Evolutionary conservation across 2,113 vertebrate species (phyloP), one percentile per base, ranked within the genome.

Genomic region (Chaenogobius annularis): DNA sequence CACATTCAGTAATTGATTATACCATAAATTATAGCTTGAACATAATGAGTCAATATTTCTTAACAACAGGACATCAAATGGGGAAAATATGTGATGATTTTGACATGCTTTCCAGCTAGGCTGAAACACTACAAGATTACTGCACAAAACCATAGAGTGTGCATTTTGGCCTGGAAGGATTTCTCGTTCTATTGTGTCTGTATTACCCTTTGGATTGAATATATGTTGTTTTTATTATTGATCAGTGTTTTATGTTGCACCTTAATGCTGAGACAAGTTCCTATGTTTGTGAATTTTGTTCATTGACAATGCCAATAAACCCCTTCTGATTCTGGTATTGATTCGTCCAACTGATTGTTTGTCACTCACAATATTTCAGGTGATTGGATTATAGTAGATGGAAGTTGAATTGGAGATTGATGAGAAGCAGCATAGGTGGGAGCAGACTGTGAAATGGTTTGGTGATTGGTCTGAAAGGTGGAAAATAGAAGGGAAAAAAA

Each of bases 401-500:
- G 75, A 79, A 81, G 43, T 54, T 78, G 54, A 48, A 83, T 73
- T 68, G 62, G 70, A 50, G 69, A 74, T 10, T 44, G 15, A 77
- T 54, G 43, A 80, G 65, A 2, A 26, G 62, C 23, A 20, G 43
- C 26, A 48, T 50, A 72, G 72, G 61, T 71, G 68, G 23, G 20
- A 23, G 22, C 11, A 14, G 31, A 66, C 37, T 58, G 65, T 75
- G 48, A 69, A 72, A 69, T 69, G 68, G 54, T 66, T 74, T 71
- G 77, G 63, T 77, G 80, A 87, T 82, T 55, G 79, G 72, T 66
- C 67, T 71, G 71, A 75, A 72, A 79, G 72, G 83, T 76, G 71
- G 73, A 81, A 85, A 85, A 81, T 82, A 23, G 14, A 71, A 83
- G 26, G 4, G 26, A 83, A 63, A 54, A 1, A 65, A 13, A 65